These are phyloP conservation scores for Mythimna lalbum DNA, from an alignment of 2,888 invertebrate species.

Conservation along the genomic window DNA sequence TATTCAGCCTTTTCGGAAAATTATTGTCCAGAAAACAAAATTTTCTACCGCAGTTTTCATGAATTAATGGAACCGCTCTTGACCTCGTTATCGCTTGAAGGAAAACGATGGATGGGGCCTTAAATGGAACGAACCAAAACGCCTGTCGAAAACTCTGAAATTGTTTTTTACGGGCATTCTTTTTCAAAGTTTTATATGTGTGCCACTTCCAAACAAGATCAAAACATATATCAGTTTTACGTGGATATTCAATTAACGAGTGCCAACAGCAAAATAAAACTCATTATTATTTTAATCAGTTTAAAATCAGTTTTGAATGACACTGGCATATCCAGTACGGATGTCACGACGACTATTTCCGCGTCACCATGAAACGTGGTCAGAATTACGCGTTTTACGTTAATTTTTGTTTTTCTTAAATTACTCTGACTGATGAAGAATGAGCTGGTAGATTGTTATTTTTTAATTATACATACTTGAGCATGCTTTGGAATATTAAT, in stretches of 20 bases:
- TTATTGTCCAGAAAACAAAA: neutral
- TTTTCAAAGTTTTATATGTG: neutral
- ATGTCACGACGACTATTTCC: slow-evolving; percentile 65
- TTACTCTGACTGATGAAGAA: neutral
- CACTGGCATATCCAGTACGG: slow-evolving; percentile 51
- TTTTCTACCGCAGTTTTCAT: neutral
- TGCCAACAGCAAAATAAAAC: neutral
- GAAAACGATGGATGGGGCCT: slow-evolving; percentile 3
- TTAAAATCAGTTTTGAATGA: slow-evolving; percentile 36
- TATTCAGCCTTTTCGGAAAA: slow-evolving; percentile 5
- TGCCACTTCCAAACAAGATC: neutral
- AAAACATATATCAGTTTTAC: neutral
- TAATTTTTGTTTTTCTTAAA: slow-evolving; percentile 13
- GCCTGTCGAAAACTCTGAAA: neutral
- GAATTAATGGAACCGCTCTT: slow-evolving; percentile 25
- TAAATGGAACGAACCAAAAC: neutral
- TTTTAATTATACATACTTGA: slow-evolving; percentile 2
- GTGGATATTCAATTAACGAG: slow-evolving; percentile 2
- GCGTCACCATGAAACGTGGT: slow-evolving; percentile 51
- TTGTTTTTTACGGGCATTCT: neutral
- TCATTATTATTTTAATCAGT: slow-evolving; percentile 36
- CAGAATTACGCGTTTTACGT: slow-evolving; percentile 45
- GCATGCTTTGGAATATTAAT: neutral
- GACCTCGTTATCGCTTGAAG: slow-evolving; percentile 11
- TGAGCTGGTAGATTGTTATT: slow-evolving; percentile 5